These are phyloP conservation scores for Rhinogobio ventralis DNA, from an alignment of 2,797 vertebrate genomes.

Conservation along the genomic window DNA sequence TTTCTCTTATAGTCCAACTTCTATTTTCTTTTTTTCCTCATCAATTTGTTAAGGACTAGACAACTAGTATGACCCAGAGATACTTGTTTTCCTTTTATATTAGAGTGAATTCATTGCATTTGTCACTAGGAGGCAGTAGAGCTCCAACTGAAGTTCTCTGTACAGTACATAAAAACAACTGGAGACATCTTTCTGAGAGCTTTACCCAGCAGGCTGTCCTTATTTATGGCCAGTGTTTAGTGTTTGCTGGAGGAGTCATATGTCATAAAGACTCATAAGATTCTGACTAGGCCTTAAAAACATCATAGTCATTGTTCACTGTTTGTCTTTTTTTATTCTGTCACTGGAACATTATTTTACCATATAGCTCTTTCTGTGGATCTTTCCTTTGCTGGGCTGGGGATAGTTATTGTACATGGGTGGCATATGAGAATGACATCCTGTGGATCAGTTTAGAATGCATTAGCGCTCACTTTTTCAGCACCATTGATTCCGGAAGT, in stretches of 20 bases:
- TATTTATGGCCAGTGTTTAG: slow-evolving; percentile 6
- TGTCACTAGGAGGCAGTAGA: slow-evolving; percentile 50
- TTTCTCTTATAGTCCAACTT: not conserved
- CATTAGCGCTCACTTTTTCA: not conserved
- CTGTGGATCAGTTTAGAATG: not conserved
- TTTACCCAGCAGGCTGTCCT: slow-evolving; percentile 9
- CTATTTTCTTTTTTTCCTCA: not conserved
- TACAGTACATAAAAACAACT: not conserved
- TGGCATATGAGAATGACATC: not conserved
- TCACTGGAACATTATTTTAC: slow-evolving; percentile 1
- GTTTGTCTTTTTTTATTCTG: slow-evolving; percentile 14
- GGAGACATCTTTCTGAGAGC: not conserved
- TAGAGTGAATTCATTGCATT: not conserved
- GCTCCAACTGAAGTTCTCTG: not conserved
- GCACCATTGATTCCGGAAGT: not conserved
- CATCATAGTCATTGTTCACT: not conserved
- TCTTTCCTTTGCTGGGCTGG: not conserved
- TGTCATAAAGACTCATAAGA: not conserved
- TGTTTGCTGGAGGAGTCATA: not conserved
- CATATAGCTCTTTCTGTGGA: not conserved
- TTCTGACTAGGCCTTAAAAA: not conserved
- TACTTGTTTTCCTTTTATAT: not conserved
- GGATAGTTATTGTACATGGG: not conserved
- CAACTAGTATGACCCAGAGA: not conserved
- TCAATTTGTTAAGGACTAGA: not conserved